Conservation (phyloP, 2,888 invertebrate genomes). For the Sesamia inferens region DNA sequence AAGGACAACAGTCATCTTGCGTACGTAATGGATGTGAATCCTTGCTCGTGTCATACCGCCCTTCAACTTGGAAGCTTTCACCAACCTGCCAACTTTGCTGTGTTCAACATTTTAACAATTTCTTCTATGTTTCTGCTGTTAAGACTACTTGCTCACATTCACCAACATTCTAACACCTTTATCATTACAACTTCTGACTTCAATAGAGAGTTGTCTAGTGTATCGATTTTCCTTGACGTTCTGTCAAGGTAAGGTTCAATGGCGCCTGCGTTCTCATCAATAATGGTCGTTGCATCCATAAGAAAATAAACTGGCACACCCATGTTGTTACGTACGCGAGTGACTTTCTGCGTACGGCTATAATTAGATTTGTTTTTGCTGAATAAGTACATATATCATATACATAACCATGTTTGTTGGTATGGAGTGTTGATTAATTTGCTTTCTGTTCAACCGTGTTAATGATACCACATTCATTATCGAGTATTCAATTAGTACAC, state of each 20-base stretch:
- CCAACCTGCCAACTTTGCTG: no score
- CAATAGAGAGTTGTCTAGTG: no score
- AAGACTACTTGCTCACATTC: background rate
- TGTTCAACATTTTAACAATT: background rate
- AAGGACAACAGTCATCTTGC: background rate
- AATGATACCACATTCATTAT: background rate
- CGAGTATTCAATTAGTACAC: background rate
- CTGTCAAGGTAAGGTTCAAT: slow-evolving; percentile 43
- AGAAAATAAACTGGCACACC: slow-evolving; percentile 16
- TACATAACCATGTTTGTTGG: background rate
- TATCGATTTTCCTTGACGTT: slow-evolving; percentile 34
- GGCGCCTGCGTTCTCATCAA: slow-evolving; percentile 17
- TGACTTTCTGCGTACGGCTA: slow-evolving; percentile 13
- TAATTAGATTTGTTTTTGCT: slow-evolving; percentile 29
- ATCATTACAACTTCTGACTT: background rate
- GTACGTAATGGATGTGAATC: background rate
- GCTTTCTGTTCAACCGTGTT: background rate
- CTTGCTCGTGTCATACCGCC: background rate
- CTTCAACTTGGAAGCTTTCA: background rate
- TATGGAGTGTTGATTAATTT: slow-evolving; percentile 18
- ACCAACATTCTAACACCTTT: background rate
- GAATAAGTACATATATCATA: slow-evolving; percentile 6
- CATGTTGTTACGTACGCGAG: background rate
- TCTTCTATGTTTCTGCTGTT: background rate
- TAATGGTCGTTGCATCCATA: background rate